phyloP scores from a whole-genome alignment of 2,888 invertebrate genomes.

The Ophioninae sp. region DNA sequence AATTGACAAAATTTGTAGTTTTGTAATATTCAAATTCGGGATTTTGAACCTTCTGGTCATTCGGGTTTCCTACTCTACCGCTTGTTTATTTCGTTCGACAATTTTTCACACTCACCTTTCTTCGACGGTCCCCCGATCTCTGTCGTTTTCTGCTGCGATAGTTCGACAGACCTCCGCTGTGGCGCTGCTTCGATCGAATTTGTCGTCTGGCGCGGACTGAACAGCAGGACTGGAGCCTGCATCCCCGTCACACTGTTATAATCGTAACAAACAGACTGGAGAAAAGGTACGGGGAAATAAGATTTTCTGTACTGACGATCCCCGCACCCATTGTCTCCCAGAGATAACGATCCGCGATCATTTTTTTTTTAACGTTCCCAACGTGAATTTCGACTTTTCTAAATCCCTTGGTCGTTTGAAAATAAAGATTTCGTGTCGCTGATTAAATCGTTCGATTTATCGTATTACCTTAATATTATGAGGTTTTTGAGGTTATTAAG shows the following conservation, averaged over 20 bases:
- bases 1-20: too few relatives aligned
- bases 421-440: not conserved
- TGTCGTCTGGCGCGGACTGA: conserved; percentile 60
- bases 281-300: conserved; percentile 74
- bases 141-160: conserved; percentile 3
- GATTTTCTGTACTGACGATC: conserved; percentile 65
- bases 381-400: conserved; percentile 1
- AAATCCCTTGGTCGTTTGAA: not conserved
- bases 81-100: not conserved
- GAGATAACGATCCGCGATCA: conserved; percentile 47
- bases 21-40: too few relatives aligned
- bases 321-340: conserved; percentile 69
- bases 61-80: too few relatives aligned
- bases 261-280: conserved; percentile 77
- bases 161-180: not conserved
- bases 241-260: conserved; percentile 80
- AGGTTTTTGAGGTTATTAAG: too few relatives aligned
- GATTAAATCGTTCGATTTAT: too few relatives aligned
- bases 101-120: conserved; percentile 35
- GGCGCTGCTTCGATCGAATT: conserved; percentile 44
- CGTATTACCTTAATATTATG: too few relatives aligned
- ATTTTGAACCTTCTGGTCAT: too few relatives aligned
- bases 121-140: conserved; percentile 4
- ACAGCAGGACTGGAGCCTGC: conserved; percentile 75
- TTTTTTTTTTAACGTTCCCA: not conserved